phyloP scores from a whole-genome alignment of 2,797 vertebrate genomes.

The Phaenicophaeus curvirostris region DNA sequence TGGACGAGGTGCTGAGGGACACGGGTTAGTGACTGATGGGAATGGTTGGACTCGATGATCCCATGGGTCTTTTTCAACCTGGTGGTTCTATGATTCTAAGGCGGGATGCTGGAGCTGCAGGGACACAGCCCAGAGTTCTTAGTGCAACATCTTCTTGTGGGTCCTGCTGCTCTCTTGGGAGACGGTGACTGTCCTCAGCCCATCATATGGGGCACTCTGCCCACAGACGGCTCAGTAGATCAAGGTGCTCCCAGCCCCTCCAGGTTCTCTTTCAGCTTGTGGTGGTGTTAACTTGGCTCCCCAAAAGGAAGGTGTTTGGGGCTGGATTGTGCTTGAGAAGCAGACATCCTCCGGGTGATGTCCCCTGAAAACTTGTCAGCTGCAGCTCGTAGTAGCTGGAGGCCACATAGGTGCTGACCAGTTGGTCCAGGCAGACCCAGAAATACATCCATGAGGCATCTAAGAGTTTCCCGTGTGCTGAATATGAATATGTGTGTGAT shows the following conservation, averaged over 20 bases:
- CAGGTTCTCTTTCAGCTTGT: background rate
- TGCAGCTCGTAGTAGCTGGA: background rate
- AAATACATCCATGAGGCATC: background rate
- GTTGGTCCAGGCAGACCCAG: background rate
- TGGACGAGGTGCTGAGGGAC: no score
- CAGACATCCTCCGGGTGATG: background rate
- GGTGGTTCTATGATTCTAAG: no score
- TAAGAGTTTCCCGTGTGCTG: background rate
- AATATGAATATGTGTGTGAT: accelerated
- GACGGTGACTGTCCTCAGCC: background rate
- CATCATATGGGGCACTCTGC: accelerated
- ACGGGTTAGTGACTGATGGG: no score
- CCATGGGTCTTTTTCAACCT: no score
- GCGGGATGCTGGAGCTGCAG: background rate
- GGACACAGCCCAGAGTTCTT: accelerated
- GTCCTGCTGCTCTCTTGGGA: background rate
- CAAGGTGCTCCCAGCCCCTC: background rate
- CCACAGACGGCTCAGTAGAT: background rate
- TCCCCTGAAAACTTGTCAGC: background rate
- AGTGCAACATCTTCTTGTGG: background rate
- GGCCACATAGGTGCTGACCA: background rate
- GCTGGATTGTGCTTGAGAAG: accelerated
- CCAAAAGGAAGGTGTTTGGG: background rate
- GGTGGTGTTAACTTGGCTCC: accelerated
- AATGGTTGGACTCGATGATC: no score